Evolutionary conservation across 2,888 invertebrate species (phyloP), one percentile per base, ranked within the genome.

Genomic region (Monochamus alternatus): DNA sequence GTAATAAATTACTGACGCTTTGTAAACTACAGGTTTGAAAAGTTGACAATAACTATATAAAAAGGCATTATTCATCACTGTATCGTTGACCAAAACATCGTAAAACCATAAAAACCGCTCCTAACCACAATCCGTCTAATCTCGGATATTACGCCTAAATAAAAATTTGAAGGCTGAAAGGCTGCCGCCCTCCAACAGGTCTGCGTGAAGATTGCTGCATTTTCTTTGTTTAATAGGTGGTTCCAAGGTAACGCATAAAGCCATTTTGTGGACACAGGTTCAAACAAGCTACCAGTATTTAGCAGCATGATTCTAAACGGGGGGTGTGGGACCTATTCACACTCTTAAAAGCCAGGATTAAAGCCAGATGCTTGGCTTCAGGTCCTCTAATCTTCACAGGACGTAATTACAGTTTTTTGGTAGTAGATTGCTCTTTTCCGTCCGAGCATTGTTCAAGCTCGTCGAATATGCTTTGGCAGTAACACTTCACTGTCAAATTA

Each of bases 31-130:
- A 14, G 44, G 69, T 69, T 38, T 32, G 30, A 51, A 58, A 62
- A 32, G 62, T 67, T 64, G 67, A 75, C 51, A 63, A 76, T 32
- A 69, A 60, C 31, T 9, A n/a, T 43, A 55, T 71, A 63, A 76
- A 74, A 74, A 70, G 65, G 32, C 59, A 71, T 76, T 76, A 74
- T 71, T 71, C 67, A 63, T 65, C 75, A 69, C 43, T 30, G 44
- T 64, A 63, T 73, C 59, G 38, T 59, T 47, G 64, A 62, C 71
- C 74, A 76, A 74, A 73, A 76, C 70, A 76, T 76, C 76, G 69
- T 76, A 76, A 76, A 76, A 69, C 51, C 38, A 71, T 71, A 71
- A 30, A 60, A 73, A 64, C 32, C 32, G 58, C 32, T 52, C 65
- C 30, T 59, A 71, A 75, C 60, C 66, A 52, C 71, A 75, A 75